Conservation (phyloP, 1,140 invertebrate species). For the Rhyzopertha dominica region DNA sequence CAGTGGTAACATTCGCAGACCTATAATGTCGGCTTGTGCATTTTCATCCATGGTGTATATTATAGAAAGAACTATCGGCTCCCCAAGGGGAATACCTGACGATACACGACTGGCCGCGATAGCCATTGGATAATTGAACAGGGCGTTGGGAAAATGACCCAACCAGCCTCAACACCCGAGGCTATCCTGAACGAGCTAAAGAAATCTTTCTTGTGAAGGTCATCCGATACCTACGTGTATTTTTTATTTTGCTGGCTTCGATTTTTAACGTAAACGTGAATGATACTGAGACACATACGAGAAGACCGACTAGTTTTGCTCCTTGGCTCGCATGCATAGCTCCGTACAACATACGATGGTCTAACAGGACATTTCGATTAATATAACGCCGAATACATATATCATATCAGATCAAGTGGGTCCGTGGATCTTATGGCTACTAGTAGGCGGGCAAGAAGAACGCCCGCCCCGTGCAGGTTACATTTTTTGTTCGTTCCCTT, state of each 20-base stretch:
- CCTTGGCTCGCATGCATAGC: too few relatives aligned
- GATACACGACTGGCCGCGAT: conserved; percentile 20
- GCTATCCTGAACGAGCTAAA: conserved; percentile 20
- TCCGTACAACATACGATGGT: too few relatives aligned
- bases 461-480: conserved; percentile 25
- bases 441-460: conserved; percentile 25
- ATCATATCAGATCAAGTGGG: too few relatives aligned
- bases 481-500: conserved; percentile 29
- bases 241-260: too few relatives aligned
- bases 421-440: too few relatives aligned
- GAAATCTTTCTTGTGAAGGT: conserved; percentile 25
- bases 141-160: conserved; percentile 24
- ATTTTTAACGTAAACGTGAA: too few relatives aligned
- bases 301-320: conserved; percentile 2
- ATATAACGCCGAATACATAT: too few relatives aligned
- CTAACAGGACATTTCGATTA: too few relatives aligned
- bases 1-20: too few relatives aligned
- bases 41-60: too few relatives aligned
- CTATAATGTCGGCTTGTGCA: too few relatives aligned
- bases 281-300: conserved; percentile 5
- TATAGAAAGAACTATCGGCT: too few relatives aligned
- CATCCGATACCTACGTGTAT: conserved; percentile 9
- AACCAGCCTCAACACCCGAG: conserved; percentile 23
- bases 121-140: conserved; percentile 24
- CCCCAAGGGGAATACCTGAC: conserved; percentile 18